phyloP scores from a whole-genome alignment of 2,113 vertebrate genomes.

The Damaliscus lunatus region DNA sequence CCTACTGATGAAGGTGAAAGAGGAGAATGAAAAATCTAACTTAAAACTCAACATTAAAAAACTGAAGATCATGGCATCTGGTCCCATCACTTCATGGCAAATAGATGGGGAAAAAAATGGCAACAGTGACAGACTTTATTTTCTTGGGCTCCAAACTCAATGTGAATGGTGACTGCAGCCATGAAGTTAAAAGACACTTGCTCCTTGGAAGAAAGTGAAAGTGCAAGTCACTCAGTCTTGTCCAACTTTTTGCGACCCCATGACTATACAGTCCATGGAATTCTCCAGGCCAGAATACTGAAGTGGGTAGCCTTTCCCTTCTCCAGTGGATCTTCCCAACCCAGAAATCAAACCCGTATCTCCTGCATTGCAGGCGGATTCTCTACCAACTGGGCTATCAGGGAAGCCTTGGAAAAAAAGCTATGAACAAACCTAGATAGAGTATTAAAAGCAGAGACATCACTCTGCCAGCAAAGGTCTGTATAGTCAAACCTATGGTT shows the following conservation, averaged over 20 bases:
- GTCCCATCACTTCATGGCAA: background rate
- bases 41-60: background rate
- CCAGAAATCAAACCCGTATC: background rate
- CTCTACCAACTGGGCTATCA: background rate
- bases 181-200: background rate
- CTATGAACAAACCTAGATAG: background rate
- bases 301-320: background rate
- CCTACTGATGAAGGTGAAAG: background rate
- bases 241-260: background rate
- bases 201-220: background rate
- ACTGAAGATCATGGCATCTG: background rate
- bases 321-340: background rate
- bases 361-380: background rate
- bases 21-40: background rate
- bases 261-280: background rate
- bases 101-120: background rate
- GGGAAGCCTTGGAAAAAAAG: background rate
- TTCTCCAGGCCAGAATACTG: background rate
- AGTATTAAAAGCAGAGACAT: background rate
- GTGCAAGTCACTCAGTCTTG: background rate
- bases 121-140: background rate
- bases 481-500: background rate
- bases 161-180: background rate
- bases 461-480: background rate
- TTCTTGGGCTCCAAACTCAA: background rate